phyloP scores from a whole-genome alignment of 37 sponge, comb jelly and placozoan genomes.

The Chondrosia reniformis region DNA sequence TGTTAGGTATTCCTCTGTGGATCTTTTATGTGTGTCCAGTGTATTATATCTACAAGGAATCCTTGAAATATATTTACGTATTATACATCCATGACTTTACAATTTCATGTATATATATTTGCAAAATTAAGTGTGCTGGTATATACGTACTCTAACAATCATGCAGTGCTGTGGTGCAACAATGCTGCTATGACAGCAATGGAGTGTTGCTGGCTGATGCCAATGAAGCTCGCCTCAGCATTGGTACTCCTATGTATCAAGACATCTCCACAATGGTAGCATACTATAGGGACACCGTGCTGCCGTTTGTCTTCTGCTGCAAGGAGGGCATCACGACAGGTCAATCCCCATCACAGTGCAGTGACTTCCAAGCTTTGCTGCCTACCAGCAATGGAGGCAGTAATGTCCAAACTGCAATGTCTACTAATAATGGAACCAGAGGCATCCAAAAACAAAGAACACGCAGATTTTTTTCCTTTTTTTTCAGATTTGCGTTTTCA shows the following conservation, averaged over 20 bases:
- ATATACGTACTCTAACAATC: not conserved
- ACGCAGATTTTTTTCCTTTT: too few relatives aligned
- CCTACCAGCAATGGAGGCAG: conserved; percentile 2
- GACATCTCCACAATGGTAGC: not conserved
- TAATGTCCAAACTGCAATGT: not conserved
- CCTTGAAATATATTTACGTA: too few relatives aligned
- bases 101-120: too few relatives aligned
- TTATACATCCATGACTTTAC: too few relatives aligned
- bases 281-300: conserved; percentile 19
- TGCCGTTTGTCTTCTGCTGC: conserved; percentile 38
- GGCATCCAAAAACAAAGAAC: too few relatives aligned
- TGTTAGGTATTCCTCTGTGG: too few relatives aligned
- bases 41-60: too few relatives aligned
- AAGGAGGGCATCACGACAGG: not conserved
- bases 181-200: conserved; percentile 37
- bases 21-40: too few relatives aligned
- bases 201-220: conserved; percentile 1
- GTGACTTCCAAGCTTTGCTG: not conserved
- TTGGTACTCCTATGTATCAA: conserved; percentile 10
- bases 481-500: too few relatives aligned
- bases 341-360: not conserved
- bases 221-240: not conserved
- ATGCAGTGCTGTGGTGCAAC: conserved; percentile 13
- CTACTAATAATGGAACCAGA: not conserved
- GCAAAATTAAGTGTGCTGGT: not conserved